These are phyloP conservation scores for Myxocyprinus asiaticus DNA, from an alignment of 2,113 vertebrate genomes.

Conservation along the genomic window DNA sequence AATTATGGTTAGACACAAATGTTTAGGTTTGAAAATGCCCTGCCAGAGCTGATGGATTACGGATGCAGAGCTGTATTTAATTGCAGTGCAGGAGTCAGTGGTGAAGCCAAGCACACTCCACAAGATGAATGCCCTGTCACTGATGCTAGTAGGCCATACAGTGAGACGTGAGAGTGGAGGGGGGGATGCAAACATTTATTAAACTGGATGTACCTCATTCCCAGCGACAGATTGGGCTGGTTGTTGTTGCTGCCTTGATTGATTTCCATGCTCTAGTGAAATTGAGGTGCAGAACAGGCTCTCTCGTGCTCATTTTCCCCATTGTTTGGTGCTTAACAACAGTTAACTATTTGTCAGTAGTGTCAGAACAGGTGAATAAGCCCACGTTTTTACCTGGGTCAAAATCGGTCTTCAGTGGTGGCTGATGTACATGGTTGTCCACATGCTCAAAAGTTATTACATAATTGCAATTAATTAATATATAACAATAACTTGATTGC, in stretches of 20 bases:
- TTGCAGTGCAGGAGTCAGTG: background rate
- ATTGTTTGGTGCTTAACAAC: background rate
- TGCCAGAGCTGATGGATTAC: constrained; percentile 10
- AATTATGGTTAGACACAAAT: constrained; percentile 37
- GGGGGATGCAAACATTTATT: background rate
- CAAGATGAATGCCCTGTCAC: background rate
- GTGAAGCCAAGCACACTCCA: background rate
- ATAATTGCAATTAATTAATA: too few relatives aligned
- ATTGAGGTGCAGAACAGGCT: background rate
- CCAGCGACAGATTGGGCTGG: background rate
- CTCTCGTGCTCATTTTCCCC: background rate
- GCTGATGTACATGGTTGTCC: too few relatives aligned
- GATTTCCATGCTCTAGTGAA: background rate
- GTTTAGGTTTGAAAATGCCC: constrained; percentile 21
- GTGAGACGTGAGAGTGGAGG: background rate
- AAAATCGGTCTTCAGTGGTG: too few relatives aligned
- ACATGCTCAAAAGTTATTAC: too few relatives aligned
- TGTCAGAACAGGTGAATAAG: background rate
- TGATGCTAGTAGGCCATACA: background rate
- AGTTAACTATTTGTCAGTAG: background rate
- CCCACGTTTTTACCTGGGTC: background rate
- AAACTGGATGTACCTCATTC: background rate
- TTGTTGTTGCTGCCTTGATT: constrained; percentile 2
- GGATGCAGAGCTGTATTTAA: constrained; percentile 5
- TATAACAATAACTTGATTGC: too few relatives aligned